Evolutionary conservation across 2,888 invertebrate genomes (phyloP), one percentile per base, ranked within the genome.

Genomic region (Hirtodrosophila alboralis): DNA sequence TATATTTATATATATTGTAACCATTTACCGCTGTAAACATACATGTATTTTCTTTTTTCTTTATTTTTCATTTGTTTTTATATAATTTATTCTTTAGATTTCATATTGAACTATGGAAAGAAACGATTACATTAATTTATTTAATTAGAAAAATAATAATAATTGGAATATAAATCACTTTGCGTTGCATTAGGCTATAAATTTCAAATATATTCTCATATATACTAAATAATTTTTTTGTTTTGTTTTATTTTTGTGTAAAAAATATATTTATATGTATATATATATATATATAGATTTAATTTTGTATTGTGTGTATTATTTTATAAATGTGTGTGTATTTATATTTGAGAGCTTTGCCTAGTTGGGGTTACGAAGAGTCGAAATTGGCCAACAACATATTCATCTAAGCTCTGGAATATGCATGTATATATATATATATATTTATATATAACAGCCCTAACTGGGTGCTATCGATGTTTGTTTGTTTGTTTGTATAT

Each of bases 141-240:
- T 84, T 84, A 80, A 79, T 76, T 77, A 80, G 72, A 86, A 76
- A 84, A 70, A 85, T 85, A 73, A 81, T 85, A 79, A 85, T 80
- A 85, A 83, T 83, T 83, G 83, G 83, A 83, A 83, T 80, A 79
- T 84, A 86, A 86, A 84, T 84, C 84, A 86, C 84, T 86, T 86
- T 85, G 79, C 76, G 70, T 80, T 79, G 72, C 67, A 75, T 79
- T 80, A 78, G 69, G 72, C 77, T 74, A 74, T 78, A 75, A 76
- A 74, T 69, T 78, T 84, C 81, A 75, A 72, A 68, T 66, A 80
- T 64, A 66, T 66, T 53, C 57, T 69, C 64, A 64, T 71, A 63
- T 78, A 66, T 59, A 73, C 80, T 80, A 75, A 77, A 73, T 63
- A 56, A 64, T 70, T 67, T 64, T 65, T 77, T 59, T 30, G 34